A percentile compares a stretch with the other conserved stretches of the same genome.
Evolutionary conservation across 2,888 invertebrate species (phyloP).

Genomic region (Drosophila nr. perissopoda): DNA sequence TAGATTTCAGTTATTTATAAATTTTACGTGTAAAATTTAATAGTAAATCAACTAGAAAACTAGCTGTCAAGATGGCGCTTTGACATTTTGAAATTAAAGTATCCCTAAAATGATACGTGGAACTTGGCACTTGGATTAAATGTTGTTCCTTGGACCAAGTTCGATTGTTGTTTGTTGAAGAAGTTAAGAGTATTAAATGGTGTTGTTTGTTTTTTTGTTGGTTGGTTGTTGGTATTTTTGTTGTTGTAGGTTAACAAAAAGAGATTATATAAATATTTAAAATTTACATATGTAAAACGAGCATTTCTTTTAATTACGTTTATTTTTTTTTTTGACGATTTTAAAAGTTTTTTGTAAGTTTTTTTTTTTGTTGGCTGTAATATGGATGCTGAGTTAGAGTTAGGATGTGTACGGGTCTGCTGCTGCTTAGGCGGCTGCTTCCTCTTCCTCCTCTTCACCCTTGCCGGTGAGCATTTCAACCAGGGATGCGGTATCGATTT

Average conservation of each 20-base stretch:
- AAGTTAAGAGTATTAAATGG: conserved; percentile 68
- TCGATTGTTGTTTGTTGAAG: conserved; percentile 62
- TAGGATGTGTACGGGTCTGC: conserved; percentile 77
- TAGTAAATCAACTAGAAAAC: conserved; percentile 77
- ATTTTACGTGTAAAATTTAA: conserved; percentile 82
- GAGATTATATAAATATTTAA: conserved; percentile 67
- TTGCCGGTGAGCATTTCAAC: conserved; percentile 95
- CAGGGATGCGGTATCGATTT: conserved; percentile 94
- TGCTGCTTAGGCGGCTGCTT: conserved; percentile 78
- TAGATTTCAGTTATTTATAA: conserved; percentile 69
- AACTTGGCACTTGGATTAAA: conserved; percentile 41
- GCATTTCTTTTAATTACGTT: conserved; percentile 79
- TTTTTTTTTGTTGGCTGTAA: conserved; percentile 47
- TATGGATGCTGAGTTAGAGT: conserved; percentile 77
- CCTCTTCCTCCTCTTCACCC: conserved; percentile 92
- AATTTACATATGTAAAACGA: conserved; percentile 80
- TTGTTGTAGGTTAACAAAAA: conserved; percentile 64
- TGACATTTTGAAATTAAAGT: conserved; percentile 64
- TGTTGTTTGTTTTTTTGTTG: conserved; percentile 44
- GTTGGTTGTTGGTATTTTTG: conserved; percentile 33
- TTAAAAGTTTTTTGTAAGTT: conserved; percentile 64
- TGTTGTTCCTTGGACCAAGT: conserved; percentile 42
- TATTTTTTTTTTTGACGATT: conserved; percentile 78
- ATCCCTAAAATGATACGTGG: conserved; percentile 71
- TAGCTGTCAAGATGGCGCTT: conserved; percentile 72